A percentile compares a stretch with the other conserved stretches of the same genome.
These are phyloP conservation scores for Paramormyrops hopkinsi DNA, from an alignment of 2,797 vertebrate genomes.

Conservation along the genomic window DNA sequence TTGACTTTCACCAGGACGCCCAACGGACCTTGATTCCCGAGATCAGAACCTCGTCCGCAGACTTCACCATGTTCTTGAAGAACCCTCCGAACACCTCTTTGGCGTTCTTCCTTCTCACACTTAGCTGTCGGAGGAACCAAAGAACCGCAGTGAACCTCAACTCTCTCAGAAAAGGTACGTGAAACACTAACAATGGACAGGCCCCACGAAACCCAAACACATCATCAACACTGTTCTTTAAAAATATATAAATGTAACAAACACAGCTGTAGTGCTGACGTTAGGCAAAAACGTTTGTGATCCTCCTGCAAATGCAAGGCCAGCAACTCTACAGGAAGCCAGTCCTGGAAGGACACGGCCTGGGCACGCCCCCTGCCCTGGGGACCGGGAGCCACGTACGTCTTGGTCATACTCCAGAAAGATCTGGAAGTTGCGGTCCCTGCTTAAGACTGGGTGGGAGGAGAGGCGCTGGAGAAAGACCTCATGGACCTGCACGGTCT, in stretches of 20 bases:
- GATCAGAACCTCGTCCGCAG: slow-evolving; percentile 91
- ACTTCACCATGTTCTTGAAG: slow-evolving; percentile 91
- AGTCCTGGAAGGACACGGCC: background rate
- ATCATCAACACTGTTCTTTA: background rate
- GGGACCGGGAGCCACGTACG: slow-evolving; percentile 64
- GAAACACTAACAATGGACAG: background rate
- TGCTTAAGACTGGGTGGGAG: slow-evolving; percentile 83
- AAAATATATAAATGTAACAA: background rate
- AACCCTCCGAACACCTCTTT: slow-evolving; percentile 98
- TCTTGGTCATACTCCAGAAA: slow-evolving; percentile 97
- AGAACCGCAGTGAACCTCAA: background rate
- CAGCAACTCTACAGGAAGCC: slow-evolving; percentile 35
- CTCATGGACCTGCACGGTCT: slow-evolving; percentile 95
- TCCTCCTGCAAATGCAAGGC: slow-evolving; percentile 24
- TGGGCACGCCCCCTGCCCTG: slow-evolving; percentile 34
- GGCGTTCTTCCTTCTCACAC: slow-evolving; percentile 88
- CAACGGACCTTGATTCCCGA: slow-evolving; percentile 84
- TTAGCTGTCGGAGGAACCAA: slow-evolving; percentile 64
- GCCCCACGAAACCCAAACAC: background rate
- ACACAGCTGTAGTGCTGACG: slow-evolving; percentile 42
- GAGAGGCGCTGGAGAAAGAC: slow-evolving; percentile 88
- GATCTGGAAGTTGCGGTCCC: slow-evolving; percentile 94
- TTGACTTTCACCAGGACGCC: background rate
- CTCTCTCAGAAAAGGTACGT: background rate
- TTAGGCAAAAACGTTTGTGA: slow-evolving; percentile 40